Evolutionary conservation across 2,888 invertebrate species (phyloP), one percentile per base, ranked within the genome.

Genomic region (Spisula subtruncata): DNA sequence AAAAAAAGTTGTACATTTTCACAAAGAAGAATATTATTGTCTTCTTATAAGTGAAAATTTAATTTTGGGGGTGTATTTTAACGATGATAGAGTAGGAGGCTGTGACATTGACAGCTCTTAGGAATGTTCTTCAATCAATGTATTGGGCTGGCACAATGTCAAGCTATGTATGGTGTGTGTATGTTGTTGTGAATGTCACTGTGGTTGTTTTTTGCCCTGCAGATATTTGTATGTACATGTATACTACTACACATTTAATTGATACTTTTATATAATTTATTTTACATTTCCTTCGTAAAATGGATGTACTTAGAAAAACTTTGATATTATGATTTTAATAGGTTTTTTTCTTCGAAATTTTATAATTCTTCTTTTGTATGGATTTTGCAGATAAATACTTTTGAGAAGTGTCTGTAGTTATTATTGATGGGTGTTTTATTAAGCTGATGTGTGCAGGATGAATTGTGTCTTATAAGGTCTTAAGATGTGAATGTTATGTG

Each of bases 151-250:
- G 75, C 75, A 75, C 32, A 32, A 25, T 35, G 32, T 75, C 75
- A 75, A 75, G 20, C 75, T 75, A 75, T 75, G 75, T 41, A 5
- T 41, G 8, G 41, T 18, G 35, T 75, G 75, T 4, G 41, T 18
- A 75, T 75, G 75, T 4, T n/a, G 60, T 25, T 66, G 60, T 66
- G 32, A 75, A 32, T 75, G 75, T 75, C 35, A 75, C 75, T 35
- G 75, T 60, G 14, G 60, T 60, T 60, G 60, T 60, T 60, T 14
- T 25, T 66, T 66, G 60, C 25, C 60, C 60, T 66, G 25, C 51
- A 25, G 60, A 25, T n/a, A 66, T n/a, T n/a, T 66, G 20, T 8
- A 66, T 25, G 25, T 66, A 66, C 51, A 10, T 48, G n/a, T n/a
- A n/a, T n/a, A n/a, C n/a, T 48, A 48, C 48, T 48, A 8, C 48